Evolutionary conservation across 2,888 invertebrate genomes (phyloP), one percentile per base, ranked within the genome.

Genomic region (Eupithecia vulgata): DNA sequence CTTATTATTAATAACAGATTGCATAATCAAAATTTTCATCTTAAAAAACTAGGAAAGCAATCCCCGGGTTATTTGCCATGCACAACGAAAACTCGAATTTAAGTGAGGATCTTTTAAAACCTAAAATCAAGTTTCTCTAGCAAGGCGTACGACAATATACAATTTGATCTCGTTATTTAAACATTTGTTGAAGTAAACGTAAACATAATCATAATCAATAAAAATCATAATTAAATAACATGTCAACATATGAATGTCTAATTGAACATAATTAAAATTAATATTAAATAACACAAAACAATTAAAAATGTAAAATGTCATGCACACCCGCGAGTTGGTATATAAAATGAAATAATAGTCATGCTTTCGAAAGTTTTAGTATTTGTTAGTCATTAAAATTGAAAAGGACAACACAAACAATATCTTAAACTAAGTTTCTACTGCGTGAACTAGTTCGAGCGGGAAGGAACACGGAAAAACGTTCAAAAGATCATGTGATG

Each of bases 11-110:
- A 34, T 81, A 87, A 87, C 82, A 88, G 93, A 92, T 89, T 92
- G 93, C 94, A 93, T 93, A 91, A 93, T 94, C 93, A 92, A 89
- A 91, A 91, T 94, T 94, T 94, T 93, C 90, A 84, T 81, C 81
- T 82, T 83, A 82, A 89, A 92, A 91, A 94, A 92, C 91, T 87
- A 86, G 86, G 91, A 91, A 93, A 89, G 93, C 94, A 93, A 93
- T 83, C 88, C 90, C 89, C 89, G 91, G 90, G 65, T 65, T 87
- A 67, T 90, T 91, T 92, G 92, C 92, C 93, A 94, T 94, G 94
- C 94, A 93, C 81, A 85, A 88, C 85, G 90, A 92, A 92, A 93
- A 93, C 91, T 93, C 91, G 90, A 91, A 87, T 91, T 93, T 90
- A 91, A 89, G 88, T 82, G 78, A 79, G 84, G 83, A 79, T 74